Base-by-base conservation (phyloP, 2,113 vertebrate species). In the Axis porcinus region DNA sequence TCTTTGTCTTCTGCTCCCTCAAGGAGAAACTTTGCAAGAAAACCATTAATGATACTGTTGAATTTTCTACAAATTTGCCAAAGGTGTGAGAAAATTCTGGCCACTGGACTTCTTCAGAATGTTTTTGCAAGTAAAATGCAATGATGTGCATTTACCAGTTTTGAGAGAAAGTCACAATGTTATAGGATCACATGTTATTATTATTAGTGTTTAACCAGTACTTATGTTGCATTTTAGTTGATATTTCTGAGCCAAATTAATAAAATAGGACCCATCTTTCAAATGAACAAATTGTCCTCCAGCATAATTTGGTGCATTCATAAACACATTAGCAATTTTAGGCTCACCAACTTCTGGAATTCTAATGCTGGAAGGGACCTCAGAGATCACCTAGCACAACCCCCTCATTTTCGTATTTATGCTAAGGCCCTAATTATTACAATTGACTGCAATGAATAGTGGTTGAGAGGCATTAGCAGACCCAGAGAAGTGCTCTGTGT, bases 371-470 rank as follows among this genome's bases (percentile, higher is more conserved):
- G 81, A 87, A 94, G 58, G 67, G 87, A 92, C 96, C 90, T 96
- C 58, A 33, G 81, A 91, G 64, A 94, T 92, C 67, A 86, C n/a
- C 52, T 57, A 45, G 40, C 28, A 10, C 54, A 78, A 85, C 64
- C 84, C 78, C 74, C 60, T 97, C 67, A 96, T 97, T 97, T 97
- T 96, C 5, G 0, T 87, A 91, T 97, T 97, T 96, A 47, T 91
- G 85, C 60, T 89, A 92, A 0, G 2, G 90, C 67, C 86, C 85
- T 98, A 96, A 96, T 97, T 94, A 97, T 91, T 93, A 57, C 92
- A 92, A 93, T 91, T 83, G 11, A 45, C 67, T n/a, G 82, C 50
- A 64, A 11, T 54, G 43, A 96, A 88, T 87, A 43, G 36, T 95
- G 76, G 74, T 96, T 8, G 2, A 79, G 86, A 96, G 67, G 28